phyloP scores from a whole-genome alignment of 2,797 vertebrate genomes.

The Pangasius larnaudii region DNA sequence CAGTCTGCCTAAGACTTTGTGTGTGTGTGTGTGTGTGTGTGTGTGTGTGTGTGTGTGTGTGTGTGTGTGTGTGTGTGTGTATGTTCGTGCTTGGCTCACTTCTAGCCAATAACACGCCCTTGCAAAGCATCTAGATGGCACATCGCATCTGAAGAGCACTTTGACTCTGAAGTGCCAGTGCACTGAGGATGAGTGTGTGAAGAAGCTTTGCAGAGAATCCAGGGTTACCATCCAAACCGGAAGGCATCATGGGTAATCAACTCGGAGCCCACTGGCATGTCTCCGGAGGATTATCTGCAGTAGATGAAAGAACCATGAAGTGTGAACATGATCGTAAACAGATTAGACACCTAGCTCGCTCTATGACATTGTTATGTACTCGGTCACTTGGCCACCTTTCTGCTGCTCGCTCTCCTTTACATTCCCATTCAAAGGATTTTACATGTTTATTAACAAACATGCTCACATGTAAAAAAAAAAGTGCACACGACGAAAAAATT shows the following conservation, averaged over 20 bases:
- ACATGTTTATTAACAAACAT: not conserved
- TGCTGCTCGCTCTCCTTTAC: not conserved
- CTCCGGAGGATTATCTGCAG: not conserved
- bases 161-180: constrained; percentile 14
- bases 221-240: constrained; percentile 9
- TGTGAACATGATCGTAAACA: constrained; percentile 17
- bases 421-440: not conserved
- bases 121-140: constrained; percentile 14
- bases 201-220: constrained; percentile 9
- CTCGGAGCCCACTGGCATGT: not conserved
- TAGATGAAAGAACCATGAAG: not conserved
- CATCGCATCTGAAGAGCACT: constrained; percentile 28
- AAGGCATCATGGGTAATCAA: constrained; percentile 40
- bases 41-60: constrained; percentile 19
- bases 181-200: constrained; percentile 22
- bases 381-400: not conserved
- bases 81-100: constrained; percentile 12
- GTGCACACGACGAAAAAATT: too few species aligned
- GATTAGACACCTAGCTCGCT: not conserved
- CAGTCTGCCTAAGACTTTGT: constrained; percentile 44
- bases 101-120: not conserved
- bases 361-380: not conserved
- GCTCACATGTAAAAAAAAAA: not conserved
- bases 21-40: constrained; percentile 18
- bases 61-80: constrained; percentile 12